Base-by-base conservation (phyloP, 1,140 invertebrate genomes). In the Lerema accius region DNA sequence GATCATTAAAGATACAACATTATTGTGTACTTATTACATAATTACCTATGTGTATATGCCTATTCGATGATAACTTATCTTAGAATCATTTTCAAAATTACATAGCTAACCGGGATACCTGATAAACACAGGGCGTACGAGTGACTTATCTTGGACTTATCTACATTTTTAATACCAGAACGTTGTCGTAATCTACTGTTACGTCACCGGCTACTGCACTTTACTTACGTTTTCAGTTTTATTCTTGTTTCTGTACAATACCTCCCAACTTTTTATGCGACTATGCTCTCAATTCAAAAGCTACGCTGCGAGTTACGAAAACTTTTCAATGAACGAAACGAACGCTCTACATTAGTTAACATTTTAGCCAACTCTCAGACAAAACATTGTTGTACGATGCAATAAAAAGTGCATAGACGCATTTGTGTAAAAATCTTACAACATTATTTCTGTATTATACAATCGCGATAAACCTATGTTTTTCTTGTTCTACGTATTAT, bases 111-210 rank as follows among this genome's bases (percentile, higher is more conserved):
- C 43, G 49, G 37, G 50, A 65, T 65, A 9, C 39, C 35, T 61
- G 65, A 67, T 67, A 63, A 63, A 60, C 28, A 19, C 35, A 63
- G 61, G 67, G 64, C 55, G 62, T 65, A 51, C 46, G 51, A 39
- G 42, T 39, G 9, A 42, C 23, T 55, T 66, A 69, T 69, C 71
- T 60, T 48, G 61, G 37, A 42, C 32, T 63, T 69, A 65, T 69
- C 58, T 19, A 9, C 49, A 50, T 45, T 64, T 59, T 61, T 68
- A 60, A 50, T 50, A 48, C 37, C 17, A 13, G 37, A 35, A 50
- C 51, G 35, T 48, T 50, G 43, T 37, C 35, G 50, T 53, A 40
- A 56, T 9, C 37, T 13, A 28, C 11, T 23, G 49, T 65, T 11
- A 59, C 14, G 19, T 43, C 23, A 65, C 23, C 39, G 9, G 15